A percentile compares a stretch with the other conserved stretches of the same genome.
These are phyloP conservation scores for Frankliniella intonsa DNA, from an alignment of 2,888 invertebrate genomes.

Conservation along the genomic window DNA sequence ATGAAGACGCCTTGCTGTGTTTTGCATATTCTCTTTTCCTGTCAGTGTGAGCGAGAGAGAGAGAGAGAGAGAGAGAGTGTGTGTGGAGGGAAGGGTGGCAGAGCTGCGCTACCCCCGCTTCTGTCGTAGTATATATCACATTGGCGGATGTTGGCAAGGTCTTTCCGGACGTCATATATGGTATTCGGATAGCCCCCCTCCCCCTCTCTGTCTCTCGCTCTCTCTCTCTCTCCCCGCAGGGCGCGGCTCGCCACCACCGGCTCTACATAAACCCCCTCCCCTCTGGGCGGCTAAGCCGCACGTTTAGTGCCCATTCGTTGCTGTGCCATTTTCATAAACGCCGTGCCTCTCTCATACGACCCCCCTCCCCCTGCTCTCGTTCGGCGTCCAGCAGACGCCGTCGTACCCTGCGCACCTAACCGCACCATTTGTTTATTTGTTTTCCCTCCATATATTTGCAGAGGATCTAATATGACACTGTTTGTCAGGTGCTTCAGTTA, in stretches of 20 bases:
- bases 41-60: neutral
- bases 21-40: too few species aligned
- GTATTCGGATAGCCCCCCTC: conserved; percentile 10
- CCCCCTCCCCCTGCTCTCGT: neutral
- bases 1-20: too few species aligned
- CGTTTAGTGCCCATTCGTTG: conserved; percentile 1
- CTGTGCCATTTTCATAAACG: conserved; percentile 10
- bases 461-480: too few species aligned
- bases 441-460: too few species aligned
- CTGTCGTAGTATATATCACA: neutral
- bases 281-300: neutral
- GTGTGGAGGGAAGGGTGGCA: neutral
- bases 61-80: neutral
- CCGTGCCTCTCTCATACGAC: neutral
- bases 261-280: too few species aligned
- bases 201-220: neutral
- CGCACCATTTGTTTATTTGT: too few species aligned
- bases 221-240: neutral
- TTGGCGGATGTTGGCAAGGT: conserved; percentile 4
- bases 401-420: too few species aligned
- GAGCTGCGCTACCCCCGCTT: neutral
- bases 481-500: too few species aligned
- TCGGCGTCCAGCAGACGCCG: neutral
- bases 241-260: too few species aligned
- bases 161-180: conserved; percentile 8